Conservation (phyloP, 53 echinoderm and acorn worm genomes). For the Paracentrotus lividus region DNA sequence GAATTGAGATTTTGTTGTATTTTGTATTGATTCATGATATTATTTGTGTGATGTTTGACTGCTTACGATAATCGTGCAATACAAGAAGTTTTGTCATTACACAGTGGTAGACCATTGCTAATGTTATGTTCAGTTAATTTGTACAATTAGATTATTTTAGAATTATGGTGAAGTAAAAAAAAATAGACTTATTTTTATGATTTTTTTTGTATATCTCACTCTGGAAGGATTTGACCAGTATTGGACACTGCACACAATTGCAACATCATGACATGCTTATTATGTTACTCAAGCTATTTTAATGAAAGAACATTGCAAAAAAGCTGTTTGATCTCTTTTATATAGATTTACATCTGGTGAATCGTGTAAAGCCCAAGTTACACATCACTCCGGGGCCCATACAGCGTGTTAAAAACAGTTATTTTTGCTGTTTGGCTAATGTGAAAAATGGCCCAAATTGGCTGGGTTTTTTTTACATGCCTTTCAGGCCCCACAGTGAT, state of each 20-base stretch:
- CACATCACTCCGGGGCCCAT: background rate
- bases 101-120: background rate
- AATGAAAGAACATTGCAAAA: background rate
- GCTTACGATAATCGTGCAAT: conserved; percentile 35
- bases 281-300: background rate
- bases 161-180: background rate
- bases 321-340: background rate
- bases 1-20: background rate
- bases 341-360: background rate
- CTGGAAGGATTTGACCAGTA: background rate
- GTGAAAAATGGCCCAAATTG: background rate
- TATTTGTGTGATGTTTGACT: conserved; percentile 33
- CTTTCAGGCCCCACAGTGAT: too few relatives aligned
- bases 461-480: too few relatives aligned
- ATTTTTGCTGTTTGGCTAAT: background rate
- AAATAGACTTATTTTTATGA: background rate
- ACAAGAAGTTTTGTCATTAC: background rate
- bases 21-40: background rate
- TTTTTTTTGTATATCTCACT: background rate
- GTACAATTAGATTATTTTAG: background rate
- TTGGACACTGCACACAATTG: background rate
- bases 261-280: background rate
- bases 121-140: background rate
- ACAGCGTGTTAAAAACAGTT: background rate
- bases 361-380: background rate